Percentiles rank a stretch among this genome's conserved stretches.
Evolutionary conservation across 1,140 invertebrate genomes (phyloP).

Genomic region (Lerema accius): DNA sequence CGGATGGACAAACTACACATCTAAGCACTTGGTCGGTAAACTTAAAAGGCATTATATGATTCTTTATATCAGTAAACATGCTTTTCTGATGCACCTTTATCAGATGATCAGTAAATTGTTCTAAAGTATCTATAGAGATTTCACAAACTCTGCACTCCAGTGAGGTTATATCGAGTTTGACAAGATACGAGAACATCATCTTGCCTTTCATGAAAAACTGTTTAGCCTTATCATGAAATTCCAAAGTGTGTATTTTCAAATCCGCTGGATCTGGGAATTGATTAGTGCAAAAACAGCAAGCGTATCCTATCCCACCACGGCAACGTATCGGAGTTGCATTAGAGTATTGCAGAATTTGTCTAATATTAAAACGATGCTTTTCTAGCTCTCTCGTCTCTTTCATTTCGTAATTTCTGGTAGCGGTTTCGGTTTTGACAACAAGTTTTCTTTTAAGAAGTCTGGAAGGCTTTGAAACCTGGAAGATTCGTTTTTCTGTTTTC

Average conservation of each 20-base stretch:
- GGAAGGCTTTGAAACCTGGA: neutral
- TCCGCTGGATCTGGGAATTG: constrained; percentile 13
- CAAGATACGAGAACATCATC: constrained; percentile 33
- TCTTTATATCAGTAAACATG: constrained; percentile 44
- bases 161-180: constrained; percentile 52
- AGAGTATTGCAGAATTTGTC: constrained; percentile 22
- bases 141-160: constrained; percentile 46
- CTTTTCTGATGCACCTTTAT: constrained; percentile 35
- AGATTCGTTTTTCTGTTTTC: constrained; percentile 9
- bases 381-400: constrained; percentile 22
- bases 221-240: constrained; percentile 19
- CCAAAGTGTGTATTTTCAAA: constrained; percentile 18
- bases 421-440: constrained; percentile 10
- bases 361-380: constrained; percentile 27
- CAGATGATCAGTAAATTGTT: constrained; percentile 43
- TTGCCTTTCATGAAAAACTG: constrained; percentile 48
- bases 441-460: constrained; percentile 19
- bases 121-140: constrained; percentile 34
- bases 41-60: constrained; percentile 53
- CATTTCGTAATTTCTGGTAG: constrained; percentile 10
- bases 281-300: constrained; percentile 13
- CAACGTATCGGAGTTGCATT: constrained; percentile 27
- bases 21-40: constrained; percentile 39
- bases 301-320: constrained; percentile 12
- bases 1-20: constrained; percentile 38